Evolutionary conservation across 1,140 invertebrate species (phyloP).

Genomic region (Cyphomyrmex costatus): DNA sequence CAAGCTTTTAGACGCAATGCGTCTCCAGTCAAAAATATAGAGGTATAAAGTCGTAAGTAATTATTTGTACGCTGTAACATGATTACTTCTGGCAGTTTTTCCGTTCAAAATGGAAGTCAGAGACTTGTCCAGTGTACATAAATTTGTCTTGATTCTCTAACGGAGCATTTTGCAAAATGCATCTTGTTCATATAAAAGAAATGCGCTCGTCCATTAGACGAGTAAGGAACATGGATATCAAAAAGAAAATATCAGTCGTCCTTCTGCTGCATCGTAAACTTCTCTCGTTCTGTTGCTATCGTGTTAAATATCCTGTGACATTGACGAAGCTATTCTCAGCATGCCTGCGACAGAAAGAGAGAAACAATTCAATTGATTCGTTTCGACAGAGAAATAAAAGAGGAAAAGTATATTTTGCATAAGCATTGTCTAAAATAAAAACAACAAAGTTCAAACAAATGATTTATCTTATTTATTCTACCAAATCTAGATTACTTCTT

Average conservation of each 20-base stretch:
- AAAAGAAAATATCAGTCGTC: conserved; percentile 1
- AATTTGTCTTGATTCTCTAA: background rate
- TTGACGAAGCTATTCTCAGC: conserved; percentile 39
- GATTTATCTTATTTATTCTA: too few relatives aligned
- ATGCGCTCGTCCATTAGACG: background rate
- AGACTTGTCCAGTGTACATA: background rate
- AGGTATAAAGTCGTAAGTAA: background rate
- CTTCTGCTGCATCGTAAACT: background rate
- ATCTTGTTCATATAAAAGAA: background rate
- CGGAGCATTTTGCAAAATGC: background rate
- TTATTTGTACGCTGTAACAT: background rate
- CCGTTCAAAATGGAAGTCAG: background rate
- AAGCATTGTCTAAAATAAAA: too few relatives aligned
- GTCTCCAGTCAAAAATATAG: background rate
- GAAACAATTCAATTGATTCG: background rate
- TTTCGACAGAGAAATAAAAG: background rate
- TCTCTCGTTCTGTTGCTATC: conserved; percentile 28
- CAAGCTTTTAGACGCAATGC: background rate
- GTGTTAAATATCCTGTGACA: background rate
- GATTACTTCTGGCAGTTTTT: conserved; percentile 29
- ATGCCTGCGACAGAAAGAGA: conserved; percentile 61
- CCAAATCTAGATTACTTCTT: too few relatives aligned
- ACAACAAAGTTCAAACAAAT: too few relatives aligned
- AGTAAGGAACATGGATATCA: conserved; percentile 35
- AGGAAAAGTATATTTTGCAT: background rate